These are phyloP conservation scores for Platygyra sinensis DNA, from an alignment of 64 coral and sea anemone genomes.

Conservation along the genomic window DNA sequence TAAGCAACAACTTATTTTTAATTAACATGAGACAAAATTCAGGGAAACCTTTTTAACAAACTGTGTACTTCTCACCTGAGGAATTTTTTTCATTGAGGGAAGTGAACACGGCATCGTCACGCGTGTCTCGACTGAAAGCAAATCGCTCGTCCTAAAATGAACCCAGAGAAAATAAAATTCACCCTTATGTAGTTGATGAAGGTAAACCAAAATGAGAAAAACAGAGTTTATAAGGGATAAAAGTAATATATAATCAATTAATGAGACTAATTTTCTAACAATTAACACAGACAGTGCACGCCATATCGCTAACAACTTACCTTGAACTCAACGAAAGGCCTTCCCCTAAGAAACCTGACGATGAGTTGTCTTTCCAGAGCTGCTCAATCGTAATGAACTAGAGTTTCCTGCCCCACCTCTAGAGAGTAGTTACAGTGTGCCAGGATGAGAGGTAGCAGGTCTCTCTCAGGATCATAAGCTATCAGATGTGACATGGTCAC, in stretches of 20 bases:
- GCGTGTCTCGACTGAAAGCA: constrained; percentile 43
- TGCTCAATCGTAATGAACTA: constrained; percentile 60
- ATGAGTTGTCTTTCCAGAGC: constrained; percentile 55
- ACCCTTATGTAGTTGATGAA: too few relatives aligned
- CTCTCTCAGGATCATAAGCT: constrained; percentile 61
- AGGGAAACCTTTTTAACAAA: not conserved
- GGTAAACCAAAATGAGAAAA: too few relatives aligned
- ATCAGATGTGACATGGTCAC: constrained; percentile 55
- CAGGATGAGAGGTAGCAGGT: constrained; percentile 53
- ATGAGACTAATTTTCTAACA: not conserved
- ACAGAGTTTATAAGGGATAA: too few relatives aligned
- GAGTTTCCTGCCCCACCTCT: constrained; percentile 57
- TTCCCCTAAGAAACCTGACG: constrained; percentile 59
- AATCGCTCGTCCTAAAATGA: constrained; percentile 24
- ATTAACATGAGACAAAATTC: too few relatives aligned
- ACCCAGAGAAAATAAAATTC: not conserved
- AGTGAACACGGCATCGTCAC: constrained; percentile 26
- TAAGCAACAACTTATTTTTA: too few relatives aligned
- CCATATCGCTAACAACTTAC: constrained; percentile 3
- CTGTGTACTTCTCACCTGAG: constrained; percentile 6
- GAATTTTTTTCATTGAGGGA: constrained; percentile 26
- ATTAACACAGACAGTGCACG: not conserved
- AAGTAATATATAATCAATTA: not conserved
- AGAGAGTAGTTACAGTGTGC: constrained; percentile 71
- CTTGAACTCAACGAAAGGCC: constrained; percentile 51